phyloP scores from a whole-genome alignment of 2,113 vertebrate genomes.

The Pongo pygmaeus region DNA sequence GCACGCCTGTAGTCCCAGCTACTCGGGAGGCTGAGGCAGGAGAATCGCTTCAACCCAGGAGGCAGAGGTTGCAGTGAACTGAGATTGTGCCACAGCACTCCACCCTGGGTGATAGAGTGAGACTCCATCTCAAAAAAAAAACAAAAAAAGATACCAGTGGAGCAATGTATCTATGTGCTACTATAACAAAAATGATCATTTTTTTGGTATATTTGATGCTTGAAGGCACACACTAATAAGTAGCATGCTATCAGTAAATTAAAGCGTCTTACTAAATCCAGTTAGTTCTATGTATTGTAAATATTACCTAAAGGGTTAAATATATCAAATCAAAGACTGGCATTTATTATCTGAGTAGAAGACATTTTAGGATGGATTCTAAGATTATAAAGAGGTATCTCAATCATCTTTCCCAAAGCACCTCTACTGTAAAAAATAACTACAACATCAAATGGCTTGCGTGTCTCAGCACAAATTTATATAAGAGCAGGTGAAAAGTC shows the following conservation, averaged over 20 bases:
- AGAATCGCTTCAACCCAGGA: no score
- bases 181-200: neutral
- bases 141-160: neutral
- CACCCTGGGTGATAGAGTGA: no score
- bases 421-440: neutral
- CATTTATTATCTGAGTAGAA: neutral
- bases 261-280: neutral
- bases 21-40: no score
- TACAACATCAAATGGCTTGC: neutral
- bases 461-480: neutral
- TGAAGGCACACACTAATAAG: neutral
- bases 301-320: neutral
- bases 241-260: neutral
- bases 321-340: neutral
- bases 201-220: neutral
- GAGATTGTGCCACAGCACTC: no score
- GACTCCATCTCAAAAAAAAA: no score
- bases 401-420: neutral
- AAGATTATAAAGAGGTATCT: neutral
- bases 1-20: no score
- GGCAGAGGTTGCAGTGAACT: no score
- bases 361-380: neutral
- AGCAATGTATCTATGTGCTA: neutral
- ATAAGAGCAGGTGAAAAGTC: neutral
- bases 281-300: neutral